These are phyloP conservation scores for Holothuria glaberrima DNA, from an alignment of 35 echinoderm and acorn worm species.

Conservation along the genomic window DNA sequence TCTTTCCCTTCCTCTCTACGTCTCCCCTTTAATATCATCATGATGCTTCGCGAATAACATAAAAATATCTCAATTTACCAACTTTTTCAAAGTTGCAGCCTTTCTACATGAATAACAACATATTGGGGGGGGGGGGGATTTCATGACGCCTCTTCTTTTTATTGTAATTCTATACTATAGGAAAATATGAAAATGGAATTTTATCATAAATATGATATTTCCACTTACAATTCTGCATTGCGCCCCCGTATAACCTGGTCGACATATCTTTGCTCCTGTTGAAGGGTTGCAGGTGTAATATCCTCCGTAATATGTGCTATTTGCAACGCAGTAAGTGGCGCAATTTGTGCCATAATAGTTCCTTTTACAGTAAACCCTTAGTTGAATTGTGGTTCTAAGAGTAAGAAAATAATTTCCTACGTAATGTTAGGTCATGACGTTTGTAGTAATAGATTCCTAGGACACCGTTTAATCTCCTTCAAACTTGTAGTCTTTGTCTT, in stretches of 20 bases:
- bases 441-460: no score
- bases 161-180: not conserved
- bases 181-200: no score
- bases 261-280: constrained; percentile 74
- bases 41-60: no score
- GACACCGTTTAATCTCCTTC: no score
- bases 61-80: no score
- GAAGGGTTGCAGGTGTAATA: constrained; percentile 74
- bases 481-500: no score
- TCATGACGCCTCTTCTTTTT: not conserved
- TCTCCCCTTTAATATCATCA: no score
- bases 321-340: constrained; percentile 48
- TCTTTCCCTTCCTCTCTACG: not conserved
- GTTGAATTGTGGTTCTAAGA: constrained; percentile 54
- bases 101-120: no score
- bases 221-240: constrained; percentile 37
- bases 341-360: constrained; percentile 69
- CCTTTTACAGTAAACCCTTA: constrained; percentile 63
- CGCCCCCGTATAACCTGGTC: constrained; percentile 50
- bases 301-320: constrained; percentile 18
- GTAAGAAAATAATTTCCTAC: not conserved
- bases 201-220: no score
- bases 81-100: no score
- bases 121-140: no score
- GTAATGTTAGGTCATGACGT: no score